Evolutionary conservation across 1,140 invertebrate species (phyloP), one percentile per base, ranked within the genome.

Genomic region (Sycobia sp.): DNA sequence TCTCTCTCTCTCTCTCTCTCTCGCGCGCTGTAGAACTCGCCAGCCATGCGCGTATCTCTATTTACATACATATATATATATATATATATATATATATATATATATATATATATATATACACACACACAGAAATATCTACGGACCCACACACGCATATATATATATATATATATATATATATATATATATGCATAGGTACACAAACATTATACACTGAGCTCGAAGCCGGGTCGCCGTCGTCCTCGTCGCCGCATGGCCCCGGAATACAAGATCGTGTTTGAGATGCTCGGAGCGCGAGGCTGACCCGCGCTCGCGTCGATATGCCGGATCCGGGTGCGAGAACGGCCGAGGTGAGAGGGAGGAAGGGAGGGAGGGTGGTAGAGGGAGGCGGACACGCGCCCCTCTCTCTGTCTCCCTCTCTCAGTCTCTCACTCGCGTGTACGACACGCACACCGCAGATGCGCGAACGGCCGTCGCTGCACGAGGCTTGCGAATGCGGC

Each of bases 241-340:
- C 29, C 29, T 4, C 29, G 29, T 11, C 29, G 62, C 65, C 57
- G 65, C 29, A 4, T n/a, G n/a, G n/a, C n/a, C 57, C 23, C 4
- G 74, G 76, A 77, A 76, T 78, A 78, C 74, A 74, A 77, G 76
- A 80, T 81, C 77, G 77, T 77, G 77, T 79, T 78, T 76, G 72
- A 79, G 79, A 81, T 80, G 78, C 71, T 76, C 60, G 67, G 69
- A 69, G 68, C 65, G 69, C 38, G 62, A 16, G 38, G 25, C n/a
- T 39, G 1, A 4, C 32, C 29, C 29, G 11, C 59, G 63, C 63
- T 66, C 57, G 64, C 64, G 59, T 63, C 50, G 67, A 69, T 65
- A 69, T 60, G 36, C 59, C 59, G 70, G 75, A 79, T 80, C 76
- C 79, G 75, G 74, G 73, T 75, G 63, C 69, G 70, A 67, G 65